Evolutionary conservation across 2,888 invertebrate genomes (phyloP).

Genomic region (Eudasyphora cyanicolor): DNA sequence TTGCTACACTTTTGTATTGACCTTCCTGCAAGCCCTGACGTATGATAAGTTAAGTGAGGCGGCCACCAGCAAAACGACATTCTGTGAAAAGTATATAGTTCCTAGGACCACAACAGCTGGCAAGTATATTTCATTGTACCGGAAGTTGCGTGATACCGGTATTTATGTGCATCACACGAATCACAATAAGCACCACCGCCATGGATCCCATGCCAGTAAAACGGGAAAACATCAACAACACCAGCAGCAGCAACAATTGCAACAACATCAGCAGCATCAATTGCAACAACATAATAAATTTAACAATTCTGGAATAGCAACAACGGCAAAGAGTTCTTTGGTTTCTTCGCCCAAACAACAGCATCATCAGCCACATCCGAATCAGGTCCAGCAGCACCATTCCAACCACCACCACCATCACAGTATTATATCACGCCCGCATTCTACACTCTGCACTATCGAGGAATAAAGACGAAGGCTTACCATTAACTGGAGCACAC

Average conservation of each 20-base stretch:
- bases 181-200: slow-evolving; percentile 51
- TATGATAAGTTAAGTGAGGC: slow-evolving; percentile 87
- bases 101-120: slow-evolving; percentile 90
- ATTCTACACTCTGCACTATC: slow-evolving; percentile 73
- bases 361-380: slow-evolving; percentile 39
- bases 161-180: slow-evolving; percentile 81
- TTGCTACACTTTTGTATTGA: slow-evolving; percentile 92
- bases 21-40: slow-evolving; percentile 87
- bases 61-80: slow-evolving; percentile 84
- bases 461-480: slow-evolving; percentile 69
- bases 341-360: slow-evolving; percentile 50
- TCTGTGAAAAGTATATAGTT: slow-evolving; percentile 91
- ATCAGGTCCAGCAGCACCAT: slow-evolving; percentile 34
- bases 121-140: slow-evolving; percentile 91
- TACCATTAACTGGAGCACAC: neutral
- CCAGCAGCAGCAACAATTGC: slow-evolving; percentile 52
- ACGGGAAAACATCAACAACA: slow-evolving; percentile 55
- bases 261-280: slow-evolving; percentile 53
- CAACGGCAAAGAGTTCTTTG: slow-evolving; percentile 48
- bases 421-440: slow-evolving; percentile 69
- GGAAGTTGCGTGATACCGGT: slow-evolving; percentile 84
- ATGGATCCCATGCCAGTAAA: slow-evolving; percentile 29
- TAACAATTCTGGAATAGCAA: slow-evolving; percentile 33
- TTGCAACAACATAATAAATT: slow-evolving; percentile 52
- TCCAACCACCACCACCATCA: slow-evolving; percentile 56